Conservation (phyloP, 2,888 invertebrate species). For the Agonopterix subpropinquella region DNA sequence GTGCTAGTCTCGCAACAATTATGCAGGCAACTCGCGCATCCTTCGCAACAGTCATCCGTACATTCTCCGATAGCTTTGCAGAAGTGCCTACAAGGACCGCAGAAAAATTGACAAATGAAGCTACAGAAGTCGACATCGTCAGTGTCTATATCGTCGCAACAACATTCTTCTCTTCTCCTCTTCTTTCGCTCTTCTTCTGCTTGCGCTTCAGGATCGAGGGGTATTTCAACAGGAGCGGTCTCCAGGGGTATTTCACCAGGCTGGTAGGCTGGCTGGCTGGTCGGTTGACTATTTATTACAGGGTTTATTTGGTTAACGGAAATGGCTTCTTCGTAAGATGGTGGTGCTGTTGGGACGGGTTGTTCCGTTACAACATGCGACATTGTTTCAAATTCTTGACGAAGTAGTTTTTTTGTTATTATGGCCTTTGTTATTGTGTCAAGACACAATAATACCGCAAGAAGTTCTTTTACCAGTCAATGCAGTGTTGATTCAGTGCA, state of each 20-base stretch:
- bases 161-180: conserved; percentile 6
- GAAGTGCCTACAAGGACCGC: conserved; percentile 17
- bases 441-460: too few relatives aligned
- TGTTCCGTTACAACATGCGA: conserved; percentile 1
- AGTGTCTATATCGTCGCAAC: conserved; percentile 3
- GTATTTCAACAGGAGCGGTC: not conserved
- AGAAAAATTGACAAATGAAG: conserved; percentile 19
- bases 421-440: too few relatives aligned
- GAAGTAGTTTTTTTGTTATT: too few relatives aligned
- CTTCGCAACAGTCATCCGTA: conserved; percentile 24
- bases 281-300: too few relatives aligned
- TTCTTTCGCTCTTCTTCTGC: conserved; percentile 1
- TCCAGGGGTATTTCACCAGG: not conserved
- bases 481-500: too few relatives aligned
- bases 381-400: not conserved
- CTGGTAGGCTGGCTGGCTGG: not conserved
- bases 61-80: conserved; percentile 16
- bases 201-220: too few relatives aligned
- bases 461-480: too few relatives aligned
- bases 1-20: conserved; percentile 22
- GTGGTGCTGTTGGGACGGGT: not conserved
- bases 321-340: not conserved
- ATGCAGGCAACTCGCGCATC: conserved; percentile 22
- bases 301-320: not conserved
- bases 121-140: conserved; percentile 19